Evolutionary conservation across 2,113 vertebrate genomes (phyloP).

Genomic region (Echinops telfairi): DNA sequence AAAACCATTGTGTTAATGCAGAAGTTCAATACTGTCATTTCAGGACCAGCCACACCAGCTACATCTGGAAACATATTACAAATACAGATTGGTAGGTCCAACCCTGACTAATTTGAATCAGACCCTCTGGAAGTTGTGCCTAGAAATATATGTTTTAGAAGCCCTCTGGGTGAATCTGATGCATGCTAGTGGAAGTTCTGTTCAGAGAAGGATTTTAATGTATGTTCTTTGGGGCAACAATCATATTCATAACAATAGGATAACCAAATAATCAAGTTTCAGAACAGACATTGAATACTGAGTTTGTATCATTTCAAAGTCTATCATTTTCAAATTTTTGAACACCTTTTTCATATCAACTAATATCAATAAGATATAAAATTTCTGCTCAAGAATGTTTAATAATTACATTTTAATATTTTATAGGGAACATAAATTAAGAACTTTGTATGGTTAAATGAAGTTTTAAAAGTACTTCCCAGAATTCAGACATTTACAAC

Average conservation of each 20-base stretch:
- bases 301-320: slow-evolving; percentile 39
- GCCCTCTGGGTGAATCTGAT: neutral
- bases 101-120: neutral
- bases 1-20: neutral
- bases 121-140: neutral
- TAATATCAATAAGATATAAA: neutral
- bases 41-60: neutral
- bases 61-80: neutral
- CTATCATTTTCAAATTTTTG: neutral
- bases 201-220: neutral
- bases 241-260: neutral
- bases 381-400: neutral
- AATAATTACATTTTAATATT: slow-evolving; percentile 12
- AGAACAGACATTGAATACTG: neutral
- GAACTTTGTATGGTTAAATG: neutral
- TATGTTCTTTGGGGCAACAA: neutral
- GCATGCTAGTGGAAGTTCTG: neutral
- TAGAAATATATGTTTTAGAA: neutral
- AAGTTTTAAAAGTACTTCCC: neutral
- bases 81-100: neutral
- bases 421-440: neutral
- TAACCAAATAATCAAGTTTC: neutral
- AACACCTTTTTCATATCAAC: neutral
- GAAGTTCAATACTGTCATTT: neutral
- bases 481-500: neutral